Evolutionary conservation across 2,113 vertebrate species (phyloP).

Genomic region (Notarius lentiginosus): DNA sequence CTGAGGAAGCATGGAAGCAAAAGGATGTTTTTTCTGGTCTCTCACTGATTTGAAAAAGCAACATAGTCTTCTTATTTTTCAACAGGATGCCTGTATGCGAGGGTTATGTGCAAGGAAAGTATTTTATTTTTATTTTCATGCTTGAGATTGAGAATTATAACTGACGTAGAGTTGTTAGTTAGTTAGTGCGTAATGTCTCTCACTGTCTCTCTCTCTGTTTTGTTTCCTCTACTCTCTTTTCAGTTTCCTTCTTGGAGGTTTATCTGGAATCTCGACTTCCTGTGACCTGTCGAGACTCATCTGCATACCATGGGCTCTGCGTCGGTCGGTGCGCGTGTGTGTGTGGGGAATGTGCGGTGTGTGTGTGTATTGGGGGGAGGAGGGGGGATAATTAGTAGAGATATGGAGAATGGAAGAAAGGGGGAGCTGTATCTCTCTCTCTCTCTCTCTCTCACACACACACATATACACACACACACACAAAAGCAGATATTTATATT

Average conservation of each 20-base stretch:
- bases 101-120: background rate
- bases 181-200: background rate
- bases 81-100: background rate
- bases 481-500: background rate
- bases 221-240: background rate
- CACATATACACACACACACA: constrained; percentile 23
- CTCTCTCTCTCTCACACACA: background rate
- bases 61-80: background rate
- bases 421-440: constrained; percentile 53
- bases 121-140: background rate
- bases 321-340: constrained; percentile 20
- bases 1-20: background rate
- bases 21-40: background rate
- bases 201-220: background rate
- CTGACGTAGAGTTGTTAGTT: background rate
- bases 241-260: constrained; percentile 43
- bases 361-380: background rate
- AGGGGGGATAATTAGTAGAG: constrained; percentile 15
- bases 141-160: background rate
- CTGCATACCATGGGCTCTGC: constrained; percentile 55
- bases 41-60: background rate
- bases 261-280: constrained; percentile 60
- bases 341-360: constrained; percentile 39
- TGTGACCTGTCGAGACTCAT: constrained; percentile 66
- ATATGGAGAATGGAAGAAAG: constrained; percentile 54